These are phyloP conservation scores for Mirza zaza DNA, from an alignment of 2,113 vertebrate species.

Conservation along the genomic window DNA sequence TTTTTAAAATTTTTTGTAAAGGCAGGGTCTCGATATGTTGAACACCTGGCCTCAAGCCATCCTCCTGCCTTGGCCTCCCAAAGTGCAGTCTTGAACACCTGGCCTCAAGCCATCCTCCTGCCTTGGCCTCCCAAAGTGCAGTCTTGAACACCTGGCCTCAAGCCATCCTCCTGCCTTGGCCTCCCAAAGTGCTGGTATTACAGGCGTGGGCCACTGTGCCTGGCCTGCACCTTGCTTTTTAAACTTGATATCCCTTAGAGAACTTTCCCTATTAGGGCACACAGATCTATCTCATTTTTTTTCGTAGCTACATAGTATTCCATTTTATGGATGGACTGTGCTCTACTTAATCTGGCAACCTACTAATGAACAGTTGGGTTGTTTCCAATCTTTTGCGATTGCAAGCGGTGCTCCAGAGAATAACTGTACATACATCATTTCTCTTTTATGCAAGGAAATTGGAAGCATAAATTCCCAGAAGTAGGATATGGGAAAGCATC, in stretches of 20 bases:
- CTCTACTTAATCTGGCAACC: not conserved
- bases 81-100: not conserved
- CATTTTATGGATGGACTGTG: not conserved
- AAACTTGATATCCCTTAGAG: not conserved
- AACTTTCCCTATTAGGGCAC: not conserved
- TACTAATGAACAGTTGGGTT: not conserved
- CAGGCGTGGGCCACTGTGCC: not conserved
- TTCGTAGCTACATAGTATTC: not conserved
- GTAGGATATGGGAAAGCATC: not conserved
- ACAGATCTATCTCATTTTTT: not conserved
- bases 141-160: not conserved
- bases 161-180: not conserved
- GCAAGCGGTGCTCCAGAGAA: not conserved
- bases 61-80: not conserved
- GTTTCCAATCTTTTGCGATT: not conserved
- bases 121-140: not conserved
- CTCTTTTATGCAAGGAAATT: not conserved
- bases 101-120: not conserved
- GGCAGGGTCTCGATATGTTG: not conserved
- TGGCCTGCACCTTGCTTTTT: not conserved
- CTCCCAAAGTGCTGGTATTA: not conserved
- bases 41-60: not conserved
- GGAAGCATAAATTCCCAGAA: slow-evolving; percentile 26
- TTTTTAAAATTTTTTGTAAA: not conserved
- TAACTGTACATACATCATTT: not conserved